These are phyloP conservation scores for Ophioninae sp. DNA, from an alignment of 2,888 invertebrate species.

Conservation along the genomic window DNA sequence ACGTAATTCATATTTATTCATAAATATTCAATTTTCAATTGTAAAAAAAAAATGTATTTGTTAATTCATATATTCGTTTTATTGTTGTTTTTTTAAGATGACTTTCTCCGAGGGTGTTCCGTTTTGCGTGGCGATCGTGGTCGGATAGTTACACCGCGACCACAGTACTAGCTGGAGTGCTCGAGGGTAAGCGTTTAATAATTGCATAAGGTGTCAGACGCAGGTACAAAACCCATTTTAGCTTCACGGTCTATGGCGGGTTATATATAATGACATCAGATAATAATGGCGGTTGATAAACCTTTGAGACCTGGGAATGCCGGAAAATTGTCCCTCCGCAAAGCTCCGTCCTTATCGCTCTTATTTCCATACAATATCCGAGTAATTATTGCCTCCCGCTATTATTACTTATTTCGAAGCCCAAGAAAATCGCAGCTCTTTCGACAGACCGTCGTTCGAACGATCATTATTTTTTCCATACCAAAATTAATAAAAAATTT, in stretches of 20 bases:
- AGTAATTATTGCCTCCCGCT: neutral
- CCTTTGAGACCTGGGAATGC: neutral
- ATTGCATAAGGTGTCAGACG: conserved; percentile 60
- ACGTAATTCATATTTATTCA: neutral
- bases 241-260: neutral
- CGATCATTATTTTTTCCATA: neutral
- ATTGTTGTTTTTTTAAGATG: neutral
- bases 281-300: conserved; percentile 12
- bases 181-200: conserved; percentile 56
- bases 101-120: neutral
- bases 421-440: neutral
- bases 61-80: neutral
- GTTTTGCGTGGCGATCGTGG: conserved; percentile 1
- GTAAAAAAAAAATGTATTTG: neutral
- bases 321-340: neutral
- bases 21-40: neutral
- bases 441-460: neutral
- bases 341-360: neutral
- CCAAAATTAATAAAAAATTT: too few relatives aligned
- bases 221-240: conserved; percentile 57
- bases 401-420: neutral
- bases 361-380: conserved; percentile 1
- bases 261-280: conserved; percentile 12
- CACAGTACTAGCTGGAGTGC: conserved; percentile 25
- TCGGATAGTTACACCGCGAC: conserved; percentile 35